Base-by-base conservation (phyloP, 2,888 invertebrate genomes). In the Alloplasta piceator region DNA sequence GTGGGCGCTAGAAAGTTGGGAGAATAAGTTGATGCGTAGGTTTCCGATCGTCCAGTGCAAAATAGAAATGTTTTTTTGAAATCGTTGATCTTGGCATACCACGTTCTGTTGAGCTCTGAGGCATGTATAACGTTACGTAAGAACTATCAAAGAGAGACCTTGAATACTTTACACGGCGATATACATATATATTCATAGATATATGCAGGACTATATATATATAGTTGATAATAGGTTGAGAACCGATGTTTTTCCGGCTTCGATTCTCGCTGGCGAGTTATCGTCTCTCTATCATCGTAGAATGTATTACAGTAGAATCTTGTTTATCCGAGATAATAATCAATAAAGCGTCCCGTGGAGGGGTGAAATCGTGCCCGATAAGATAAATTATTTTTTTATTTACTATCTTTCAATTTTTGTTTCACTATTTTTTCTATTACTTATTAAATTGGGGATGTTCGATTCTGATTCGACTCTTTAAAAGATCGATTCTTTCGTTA, bases 231-330 rank as follows among this genome's bases (percentile, higher is more conserved):
- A 64, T 74, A 70, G 52, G 68, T 70, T 78, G 73, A 70, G 70
- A 74, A 39, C 60, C 73, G 6, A 77, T 74, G 60, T 48, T 58
- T 70, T 81, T 81, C 74, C 81, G 68, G 58, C 43, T 78, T 81
- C 52, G 68, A 81, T 75, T 67, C 58, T 60, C 46, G 16, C 36
- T n/a, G 12, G 6, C 7, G 7, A 52, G 68, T 64, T 76, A 66
- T 56, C 60, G 50, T 26, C 50, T 43, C 38, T 38, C 7, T 38
- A 63, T 41, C 26, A 26, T 26, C 26, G 26, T 26, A 26, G 26
- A 26, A 26, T 26, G 26, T 3, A 26, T 26, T 26, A 26, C 26
- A 26, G 26, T 26, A 26, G 26, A 26, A 26, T 3, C 26, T 26
- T 26, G 26, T 26, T 26, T 26, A 26, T 26, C 26, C 26, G 26